phyloP scores from a whole-genome alignment of 2,888 invertebrate species.

The Cheilosia impressa region DNA sequence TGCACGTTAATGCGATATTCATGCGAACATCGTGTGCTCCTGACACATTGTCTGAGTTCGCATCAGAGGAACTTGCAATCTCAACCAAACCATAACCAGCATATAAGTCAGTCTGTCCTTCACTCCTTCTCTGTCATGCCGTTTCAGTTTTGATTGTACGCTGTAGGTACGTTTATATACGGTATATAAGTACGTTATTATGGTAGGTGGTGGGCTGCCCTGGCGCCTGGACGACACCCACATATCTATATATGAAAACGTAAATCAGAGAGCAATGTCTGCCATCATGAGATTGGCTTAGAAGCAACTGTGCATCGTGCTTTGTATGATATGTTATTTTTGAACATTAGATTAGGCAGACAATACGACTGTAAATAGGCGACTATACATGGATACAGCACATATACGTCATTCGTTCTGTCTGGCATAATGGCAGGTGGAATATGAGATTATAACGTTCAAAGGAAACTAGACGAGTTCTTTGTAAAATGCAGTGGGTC shows the following conservation, averaged over 20 bases:
- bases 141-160: slow-evolving; percentile 30
- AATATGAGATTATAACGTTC: slow-evolving; percentile 46
- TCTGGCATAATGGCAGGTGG: slow-evolving; percentile 59
- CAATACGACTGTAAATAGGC: slow-evolving; percentile 66
- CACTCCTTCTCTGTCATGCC: slow-evolving; percentile 43
- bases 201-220: neutral
- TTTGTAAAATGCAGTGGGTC: slow-evolving; percentile 21
- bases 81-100: slow-evolving; percentile 50
- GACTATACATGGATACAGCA: slow-evolving; percentile 32
- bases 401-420: slow-evolving; percentile 25
- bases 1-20: slow-evolving; percentile 76
- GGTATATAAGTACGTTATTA: neutral
- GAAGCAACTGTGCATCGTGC: slow-evolving; percentile 49
- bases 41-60: slow-evolving; percentile 69
- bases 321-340: slow-evolving; percentile 52
- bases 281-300: slow-evolving; percentile 37
- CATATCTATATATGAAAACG: slow-evolving; percentile 34
- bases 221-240: slow-evolving; percentile 2
- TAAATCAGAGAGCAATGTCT: slow-evolving; percentile 68
- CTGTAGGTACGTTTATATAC: neutral
- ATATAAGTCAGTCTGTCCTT: slow-evolving; percentile 63
- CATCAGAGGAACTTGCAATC: slow-evolving; percentile 50
- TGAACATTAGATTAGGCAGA: slow-evolving; percentile 68
- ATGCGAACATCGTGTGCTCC: slow-evolving; percentile 71
- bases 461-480: slow-evolving; percentile 24